A percentile compares a stretch with the other conserved stretches of the same genome.
Evolutionary conservation across 2,888 invertebrate genomes (phyloP).

Genomic region (Hyles lineata): DNA sequence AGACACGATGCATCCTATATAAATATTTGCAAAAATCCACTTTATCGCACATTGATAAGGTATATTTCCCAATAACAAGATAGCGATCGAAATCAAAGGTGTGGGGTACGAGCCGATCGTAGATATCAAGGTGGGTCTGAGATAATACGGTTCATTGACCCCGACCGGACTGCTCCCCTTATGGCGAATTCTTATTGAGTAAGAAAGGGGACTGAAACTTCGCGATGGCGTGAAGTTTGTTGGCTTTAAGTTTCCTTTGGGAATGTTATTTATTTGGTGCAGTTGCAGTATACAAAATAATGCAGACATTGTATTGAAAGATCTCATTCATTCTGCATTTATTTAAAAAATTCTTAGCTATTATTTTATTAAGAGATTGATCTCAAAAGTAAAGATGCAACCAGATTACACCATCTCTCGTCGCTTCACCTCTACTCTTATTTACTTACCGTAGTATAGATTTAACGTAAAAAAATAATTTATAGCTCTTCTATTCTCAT

Average conservation of each 20-base stretch:
- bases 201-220: not conserved
- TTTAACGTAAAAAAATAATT: too few relatives aligned
- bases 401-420: too few relatives aligned
- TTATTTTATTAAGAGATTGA: too few relatives aligned
- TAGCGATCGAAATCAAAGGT: conserved; percentile 56
- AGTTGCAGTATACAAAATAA: too few relatives aligned
- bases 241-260: not conserved
- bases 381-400: too few relatives aligned
- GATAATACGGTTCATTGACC: conserved; percentile 77
- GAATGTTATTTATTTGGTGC: too few relatives aligned
- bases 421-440: too few relatives aligned
- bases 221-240: not conserved
- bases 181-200: conserved; percentile 56
- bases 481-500: too few relatives aligned
- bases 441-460: too few relatives aligned
- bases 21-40: not conserved
- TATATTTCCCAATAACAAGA: conserved; percentile 8
- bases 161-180: conserved; percentile 54
- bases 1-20: not conserved
- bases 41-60: not conserved
- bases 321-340: too few relatives aligned
- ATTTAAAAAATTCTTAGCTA: too few relatives aligned
- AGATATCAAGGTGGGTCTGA: conserved; percentile 71
- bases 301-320: too few relatives aligned
- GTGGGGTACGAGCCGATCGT: conserved; percentile 62